Base-by-base conservation (phyloP, 1,140 invertebrate species). In the Trichomalopsis sarcophagae region DNA sequence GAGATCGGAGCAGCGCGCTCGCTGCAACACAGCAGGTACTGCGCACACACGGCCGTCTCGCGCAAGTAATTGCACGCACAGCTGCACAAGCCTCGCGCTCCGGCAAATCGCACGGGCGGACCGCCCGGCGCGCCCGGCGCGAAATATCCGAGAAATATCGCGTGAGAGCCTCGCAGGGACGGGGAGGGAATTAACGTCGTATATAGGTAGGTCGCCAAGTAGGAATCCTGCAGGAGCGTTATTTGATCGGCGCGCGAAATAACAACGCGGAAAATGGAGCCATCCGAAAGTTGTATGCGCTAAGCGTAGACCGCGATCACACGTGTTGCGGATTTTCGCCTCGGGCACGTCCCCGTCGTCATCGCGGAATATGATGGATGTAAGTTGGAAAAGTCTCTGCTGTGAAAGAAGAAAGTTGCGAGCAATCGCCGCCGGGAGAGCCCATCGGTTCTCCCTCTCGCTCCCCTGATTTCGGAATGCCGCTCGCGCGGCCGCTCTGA, bases 381-480 rank as follows among this genome's bases (percentile, higher is more conserved):
- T 81, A 84, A 84, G 47, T 75, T 75, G n/a, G 33, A 30, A 78
- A 78, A 68, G 77, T 79, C 21, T n/a, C 23, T 50, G n/a, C 36
- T 69, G 3, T 13, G 23, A 76, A 50, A 36, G 10, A 66, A 14
- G 27, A 84, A 84, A 84, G 76, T 85, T 85, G 47, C 44, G 27
- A 84, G 76, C 76, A 81, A 81, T 81, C 36, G 68, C 82, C 77
- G 68, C n/a, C 13, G 71, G 69, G 69, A 78, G 81, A 71, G 6
- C 50, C 30, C 75, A 84, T 84, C 82, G 75, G 23, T 71, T 78
- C 21, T 71, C 33, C 14, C 33, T 36, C 33, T 36, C 27, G 5
- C 74, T 44, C 36, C 77, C 69, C 75, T 84, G 83, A 84, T 81
- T 84, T 84, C 69, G 83, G 69, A 81, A 84, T 84, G 77, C 83